A percentile compares a stretch with the other conserved stretches of the same genome.
Conservation (phyloP, 2,797 vertebrate species). For the Tarsius wallacei region DNA sequence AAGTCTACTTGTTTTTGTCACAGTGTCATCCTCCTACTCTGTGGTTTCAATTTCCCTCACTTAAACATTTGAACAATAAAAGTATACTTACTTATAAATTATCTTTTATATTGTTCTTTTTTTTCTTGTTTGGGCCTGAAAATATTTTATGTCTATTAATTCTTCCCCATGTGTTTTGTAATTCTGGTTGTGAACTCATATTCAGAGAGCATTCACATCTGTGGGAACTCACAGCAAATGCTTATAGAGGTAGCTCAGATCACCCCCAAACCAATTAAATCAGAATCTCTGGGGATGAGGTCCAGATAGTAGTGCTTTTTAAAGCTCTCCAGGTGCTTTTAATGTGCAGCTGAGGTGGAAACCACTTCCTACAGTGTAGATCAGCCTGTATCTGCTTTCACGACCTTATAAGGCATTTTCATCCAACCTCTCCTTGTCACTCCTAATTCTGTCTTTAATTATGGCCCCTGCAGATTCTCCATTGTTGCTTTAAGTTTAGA, state of each 20-base stretch:
- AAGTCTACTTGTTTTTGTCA: neutral
- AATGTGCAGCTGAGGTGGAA: neutral
- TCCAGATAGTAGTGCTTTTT: neutral
- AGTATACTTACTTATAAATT: neutral
- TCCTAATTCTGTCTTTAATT: neutral
- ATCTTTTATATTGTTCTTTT: neutral
- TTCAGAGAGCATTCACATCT: neutral
- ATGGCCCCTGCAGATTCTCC: neutral
- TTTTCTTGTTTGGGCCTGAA: neutral
- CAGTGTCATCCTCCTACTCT: neutral
- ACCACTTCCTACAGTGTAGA: neutral
- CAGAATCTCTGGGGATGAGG: neutral
- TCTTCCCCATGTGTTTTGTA: neutral
- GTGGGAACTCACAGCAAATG: neutral
- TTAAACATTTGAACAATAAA: neutral
- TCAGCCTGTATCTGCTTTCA: neutral
- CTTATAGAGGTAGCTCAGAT: neutral
- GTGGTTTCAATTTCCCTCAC: neutral
- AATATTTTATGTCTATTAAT: neutral
- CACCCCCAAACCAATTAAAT: neutral
- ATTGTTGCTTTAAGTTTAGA: conserved; percentile 18
- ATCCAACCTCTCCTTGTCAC: neutral
- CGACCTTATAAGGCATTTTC: neutral
- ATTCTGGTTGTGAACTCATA: neutral
- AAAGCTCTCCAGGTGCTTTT: neutral